Evolutionary conservation across 2,888 invertebrate species (phyloP).

Genomic region (Ochropleura plecta): DNA sequence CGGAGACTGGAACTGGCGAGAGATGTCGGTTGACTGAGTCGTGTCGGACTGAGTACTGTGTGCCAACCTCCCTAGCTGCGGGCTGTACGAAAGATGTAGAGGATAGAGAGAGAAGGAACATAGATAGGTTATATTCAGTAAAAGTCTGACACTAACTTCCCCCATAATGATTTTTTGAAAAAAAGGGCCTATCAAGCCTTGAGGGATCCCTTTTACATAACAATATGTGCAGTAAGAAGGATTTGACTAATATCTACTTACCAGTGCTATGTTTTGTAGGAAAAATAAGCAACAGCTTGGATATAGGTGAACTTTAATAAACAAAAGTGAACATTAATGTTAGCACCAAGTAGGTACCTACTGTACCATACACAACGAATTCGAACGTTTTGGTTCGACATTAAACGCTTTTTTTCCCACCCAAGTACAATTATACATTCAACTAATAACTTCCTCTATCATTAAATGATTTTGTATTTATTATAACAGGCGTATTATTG

Average conservation of each 20-base stretch:
- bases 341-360: not conserved
- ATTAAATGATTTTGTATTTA: constrained; percentile 4
- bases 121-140: too few relatives aligned
- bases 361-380: not conserved
- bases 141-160: too few relatives aligned
- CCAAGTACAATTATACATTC: not conserved
- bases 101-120: too few relatives aligned
- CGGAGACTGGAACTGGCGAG: too few relatives aligned
- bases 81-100: too few relatives aligned
- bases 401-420: not conserved
- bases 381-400: not conserved
- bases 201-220: not conserved
- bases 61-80: too few relatives aligned
- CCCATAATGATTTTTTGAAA: too few relatives aligned
- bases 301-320: too few relatives aligned
- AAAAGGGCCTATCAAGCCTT: constrained; percentile 3
- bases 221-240: not conserved
- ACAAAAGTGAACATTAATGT: not conserved
- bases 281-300: not conserved
- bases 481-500: constrained; percentile 32
- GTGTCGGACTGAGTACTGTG: too few relatives aligned
- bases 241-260: not conserved
- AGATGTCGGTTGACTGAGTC: too few relatives aligned
- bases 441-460: not conserved
- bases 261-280: not conserved